Conservation (phyloP, 2,113 vertebrate genomes). For the Pteronura brasiliensis region DNA sequence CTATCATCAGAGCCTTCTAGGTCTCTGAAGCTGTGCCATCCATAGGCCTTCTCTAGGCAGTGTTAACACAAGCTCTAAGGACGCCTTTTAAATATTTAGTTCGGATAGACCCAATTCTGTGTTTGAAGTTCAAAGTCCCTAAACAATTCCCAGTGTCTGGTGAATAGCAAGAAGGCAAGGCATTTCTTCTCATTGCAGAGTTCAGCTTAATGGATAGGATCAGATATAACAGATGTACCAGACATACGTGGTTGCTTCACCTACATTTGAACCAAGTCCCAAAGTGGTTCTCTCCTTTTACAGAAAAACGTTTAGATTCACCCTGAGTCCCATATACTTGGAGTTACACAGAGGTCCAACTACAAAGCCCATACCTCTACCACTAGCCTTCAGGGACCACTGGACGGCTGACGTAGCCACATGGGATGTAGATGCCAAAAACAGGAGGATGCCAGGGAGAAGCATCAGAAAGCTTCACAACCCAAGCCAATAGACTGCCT, state of each 20-base stretch:
- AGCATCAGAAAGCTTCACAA: fast-evolving
- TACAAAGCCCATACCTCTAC: background rate
- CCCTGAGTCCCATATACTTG: background rate
- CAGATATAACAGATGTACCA: background rate
- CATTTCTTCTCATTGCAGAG: background rate
- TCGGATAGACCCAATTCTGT: background rate
- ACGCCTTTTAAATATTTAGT: background rate
- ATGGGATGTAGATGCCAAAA: background rate
- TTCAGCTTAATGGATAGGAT: background rate
- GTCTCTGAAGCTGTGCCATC: background rate
- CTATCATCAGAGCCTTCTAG: background rate
- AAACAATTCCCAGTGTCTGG: background rate
- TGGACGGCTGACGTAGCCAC: background rate
- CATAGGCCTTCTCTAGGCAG: background rate
- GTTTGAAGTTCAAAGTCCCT: background rate
- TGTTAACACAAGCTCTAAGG: background rate
- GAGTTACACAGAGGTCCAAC: background rate
- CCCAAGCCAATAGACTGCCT: background rate
- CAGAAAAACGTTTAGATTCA: background rate
- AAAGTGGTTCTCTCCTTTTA: background rate
- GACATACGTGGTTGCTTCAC: background rate
- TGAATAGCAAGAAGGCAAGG: background rate
- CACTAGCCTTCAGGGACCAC: background rate
- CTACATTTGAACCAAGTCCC: background rate
- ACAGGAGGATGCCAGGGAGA: background rate